Evolutionary conservation across 2,888 invertebrate genomes (phyloP).

Genomic region (Tenthredo notha): DNA sequence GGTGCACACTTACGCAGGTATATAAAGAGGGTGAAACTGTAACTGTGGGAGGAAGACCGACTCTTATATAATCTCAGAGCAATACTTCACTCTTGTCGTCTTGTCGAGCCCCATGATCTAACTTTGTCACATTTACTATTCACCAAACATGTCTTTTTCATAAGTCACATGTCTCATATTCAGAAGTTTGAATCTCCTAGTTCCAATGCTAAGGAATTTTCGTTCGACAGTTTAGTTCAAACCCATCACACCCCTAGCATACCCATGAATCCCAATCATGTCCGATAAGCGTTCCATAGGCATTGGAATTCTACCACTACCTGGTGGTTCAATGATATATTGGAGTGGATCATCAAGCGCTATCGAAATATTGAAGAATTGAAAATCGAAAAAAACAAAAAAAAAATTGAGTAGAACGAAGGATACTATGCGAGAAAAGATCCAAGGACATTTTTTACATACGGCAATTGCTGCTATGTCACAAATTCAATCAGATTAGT

Average conservation of each 20-base stretch:
- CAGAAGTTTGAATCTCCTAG: no score
- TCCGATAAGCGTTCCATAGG: conserved; percentile 57
- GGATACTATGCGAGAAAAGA: neutral
- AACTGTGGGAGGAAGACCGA: neutral
- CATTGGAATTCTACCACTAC: neutral
- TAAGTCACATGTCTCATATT: neutral
- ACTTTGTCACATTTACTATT: neutral
- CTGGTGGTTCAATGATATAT: neutral
- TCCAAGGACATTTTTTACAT: neutral
- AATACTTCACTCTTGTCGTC: conserved; percentile 27
- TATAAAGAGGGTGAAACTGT: conserved; percentile 4
- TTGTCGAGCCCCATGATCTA: neutral
- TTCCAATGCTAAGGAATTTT: neutral
- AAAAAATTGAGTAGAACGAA: neutral
- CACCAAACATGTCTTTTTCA: neutral
- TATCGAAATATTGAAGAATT: neutral
- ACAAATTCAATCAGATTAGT: conserved; percentile 36
- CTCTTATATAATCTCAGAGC: conserved; percentile 29
- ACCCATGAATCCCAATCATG: conserved; percentile 64
- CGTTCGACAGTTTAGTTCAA: neutral
- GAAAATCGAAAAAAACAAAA: neutral
- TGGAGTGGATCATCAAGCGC: no score
- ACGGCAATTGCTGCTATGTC: neutral
- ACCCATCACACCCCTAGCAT: conserved; percentile 26
- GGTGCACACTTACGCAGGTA: conserved; percentile 28